Conservation (phyloP, 1,140 invertebrate genomes). For the Bombus vancouverensis region DNA sequence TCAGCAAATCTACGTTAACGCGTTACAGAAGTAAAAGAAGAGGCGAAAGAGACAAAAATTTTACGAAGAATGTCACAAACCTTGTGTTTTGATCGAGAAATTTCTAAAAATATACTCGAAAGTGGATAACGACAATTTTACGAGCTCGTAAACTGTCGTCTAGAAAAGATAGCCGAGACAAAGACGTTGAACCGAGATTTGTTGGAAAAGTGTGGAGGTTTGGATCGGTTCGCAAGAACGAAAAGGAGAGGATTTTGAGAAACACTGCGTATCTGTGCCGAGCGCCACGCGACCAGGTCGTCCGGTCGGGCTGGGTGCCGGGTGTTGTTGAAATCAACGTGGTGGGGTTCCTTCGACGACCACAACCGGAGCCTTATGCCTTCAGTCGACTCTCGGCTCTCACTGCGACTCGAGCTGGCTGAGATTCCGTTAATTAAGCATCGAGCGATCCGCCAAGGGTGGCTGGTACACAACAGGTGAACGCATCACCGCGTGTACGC, state of each 20-base stretch:
- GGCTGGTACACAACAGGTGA: slow-evolving; percentile 50
- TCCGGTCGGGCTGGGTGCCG: slow-evolving; percentile 74
- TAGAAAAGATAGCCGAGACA: not conserved
- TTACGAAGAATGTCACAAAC: not conserved
- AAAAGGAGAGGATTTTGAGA: slow-evolving; percentile 72
- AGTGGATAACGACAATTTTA: not conserved
- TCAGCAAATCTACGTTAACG: too few species aligned
- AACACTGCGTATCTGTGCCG: slow-evolving; percentile 78
- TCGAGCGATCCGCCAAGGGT: slow-evolving; percentile 36
- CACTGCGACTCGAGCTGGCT: slow-evolving; percentile 72
- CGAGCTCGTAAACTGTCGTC: too few species aligned
- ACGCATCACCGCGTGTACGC: not conserved
- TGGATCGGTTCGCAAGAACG: not conserved
- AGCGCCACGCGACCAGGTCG: slow-evolving; percentile 77
- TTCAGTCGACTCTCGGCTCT: slow-evolving; percentile 80
- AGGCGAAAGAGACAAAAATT: not conserved
- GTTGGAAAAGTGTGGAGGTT: not conserved
- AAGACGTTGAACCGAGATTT: too few species aligned
- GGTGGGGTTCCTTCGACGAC: slow-evolving; percentile 77
- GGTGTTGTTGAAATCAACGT: slow-evolving; percentile 79
- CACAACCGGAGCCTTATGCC: slow-evolving; percentile 73
- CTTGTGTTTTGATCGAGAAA: too few species aligned
- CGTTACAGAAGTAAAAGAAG: not conserved
- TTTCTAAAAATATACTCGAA: too few species aligned
- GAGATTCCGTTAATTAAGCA: slow-evolving; percentile 69